Evolutionary conservation across 1,140 invertebrate species (phyloP), one percentile per base, ranked within the genome.

Genomic region (Uloborus diversus): DNA sequence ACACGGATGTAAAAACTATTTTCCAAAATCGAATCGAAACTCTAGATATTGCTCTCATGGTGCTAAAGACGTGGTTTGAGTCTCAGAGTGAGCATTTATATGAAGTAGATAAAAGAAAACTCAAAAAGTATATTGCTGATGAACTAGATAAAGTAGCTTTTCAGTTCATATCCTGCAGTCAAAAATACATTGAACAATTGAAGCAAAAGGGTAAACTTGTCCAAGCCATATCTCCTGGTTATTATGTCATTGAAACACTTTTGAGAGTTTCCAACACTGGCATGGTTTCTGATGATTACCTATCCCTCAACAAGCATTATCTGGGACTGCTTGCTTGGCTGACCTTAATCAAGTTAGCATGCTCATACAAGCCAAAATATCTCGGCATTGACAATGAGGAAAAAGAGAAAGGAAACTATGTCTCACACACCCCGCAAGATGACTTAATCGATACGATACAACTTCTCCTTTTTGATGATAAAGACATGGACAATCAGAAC

Each of bases 311-410:
- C 14, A 13, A 35, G 3, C 76, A 79, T 35, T 64, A 79, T 11
- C 13, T 79, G 5, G 65, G 64, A 7, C 35, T 79, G 37, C 28
- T 68, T 20, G 35, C 76, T 17, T 79, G 76, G 76, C 30, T 69
- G 5, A 79, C 76, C 17, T 42, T 79, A 5, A 33, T 68, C 35
- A 79, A 79, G 51, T 17, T 79, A 33, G 76, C 76, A 9, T 79
- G 64, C 20, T 32, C 76, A 14, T 68, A 68, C n/a, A 79, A 79
- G 25, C 64, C 76, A 4, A 64, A 79, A 4, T 69, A 79, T 35
- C 27, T 79, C 9, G 76, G 51, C 11, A 53, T 79, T n/a, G 25
- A 51, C 3, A 53, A 69, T 61, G 27, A n/a, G 11, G 11, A 30
- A 17, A 57, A 57, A 0, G 27, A n/a, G 11, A 13, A 30, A 17